phyloP scores from a whole-genome alignment of 2,888 invertebrate species.

The Phlogophora meticulosa region DNA sequence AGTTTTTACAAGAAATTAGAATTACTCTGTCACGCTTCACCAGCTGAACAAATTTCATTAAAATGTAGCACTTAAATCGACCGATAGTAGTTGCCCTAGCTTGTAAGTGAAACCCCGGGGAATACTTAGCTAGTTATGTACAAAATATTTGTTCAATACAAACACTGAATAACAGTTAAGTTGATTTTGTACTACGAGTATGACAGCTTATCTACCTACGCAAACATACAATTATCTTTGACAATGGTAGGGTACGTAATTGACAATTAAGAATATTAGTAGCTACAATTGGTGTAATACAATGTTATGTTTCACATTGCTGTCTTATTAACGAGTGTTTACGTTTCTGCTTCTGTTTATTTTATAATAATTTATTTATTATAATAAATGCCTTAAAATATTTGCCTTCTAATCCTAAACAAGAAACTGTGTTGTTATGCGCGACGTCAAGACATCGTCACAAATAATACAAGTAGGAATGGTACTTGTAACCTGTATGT shows the following conservation, averaged over 20 bases:
- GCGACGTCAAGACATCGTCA: no score
- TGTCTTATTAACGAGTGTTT: background rate
- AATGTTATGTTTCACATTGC: background rate
- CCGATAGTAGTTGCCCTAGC: background rate
- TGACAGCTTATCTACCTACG: background rate
- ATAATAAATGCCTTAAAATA: no score
- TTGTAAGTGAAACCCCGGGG: background rate
- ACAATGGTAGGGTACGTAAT: constrained; percentile 1
- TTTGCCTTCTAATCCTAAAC: no score
- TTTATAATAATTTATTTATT: background rate
- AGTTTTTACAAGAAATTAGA: constrained; percentile 30
- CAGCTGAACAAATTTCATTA: background rate
- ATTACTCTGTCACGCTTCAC: no score
- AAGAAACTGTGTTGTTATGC: no score
- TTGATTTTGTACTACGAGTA: background rate
- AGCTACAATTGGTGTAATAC: background rate
- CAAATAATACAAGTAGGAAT: no score
- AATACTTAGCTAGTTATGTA: background rate
- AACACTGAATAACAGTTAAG: background rate
- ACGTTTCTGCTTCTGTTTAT: background rate
- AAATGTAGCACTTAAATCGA: background rate
- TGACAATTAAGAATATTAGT: constrained; percentile 12
- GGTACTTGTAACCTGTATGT: no score
- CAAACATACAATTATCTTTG: constrained; percentile 11
- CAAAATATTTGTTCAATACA: background rate